Percentiles rank a stretch among this genome's conserved stretches.
Conservation (phyloP, 1,140 invertebrate species). For the Zaprionus ornatus region DNA sequence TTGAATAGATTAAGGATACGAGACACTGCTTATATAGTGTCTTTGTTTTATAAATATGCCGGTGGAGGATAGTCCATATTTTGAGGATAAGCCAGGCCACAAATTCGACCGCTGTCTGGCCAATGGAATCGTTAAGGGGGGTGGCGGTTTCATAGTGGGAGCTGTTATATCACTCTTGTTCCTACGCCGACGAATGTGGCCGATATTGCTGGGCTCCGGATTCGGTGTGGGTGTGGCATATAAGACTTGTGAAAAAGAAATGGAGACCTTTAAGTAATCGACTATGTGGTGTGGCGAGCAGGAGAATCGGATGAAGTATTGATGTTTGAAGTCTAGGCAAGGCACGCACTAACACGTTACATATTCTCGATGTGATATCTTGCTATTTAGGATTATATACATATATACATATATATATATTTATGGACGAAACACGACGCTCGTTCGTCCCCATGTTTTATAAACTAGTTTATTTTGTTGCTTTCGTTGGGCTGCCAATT, state of each 20-base stretch:
- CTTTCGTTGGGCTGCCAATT: constrained; percentile 58
- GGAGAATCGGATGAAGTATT: too few species aligned
- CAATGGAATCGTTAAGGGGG: constrained; percentile 87
- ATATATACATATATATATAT: neutral
- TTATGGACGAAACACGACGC: neutral
- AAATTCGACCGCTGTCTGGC: constrained; percentile 87
- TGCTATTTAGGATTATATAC: too few species aligned
- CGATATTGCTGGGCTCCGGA: constrained; percentile 88
- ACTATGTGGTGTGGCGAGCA: neutral
- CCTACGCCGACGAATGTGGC: constrained; percentile 88
- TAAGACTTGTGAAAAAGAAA: constrained; percentile 89
- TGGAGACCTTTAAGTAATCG: constrained; percentile 83
- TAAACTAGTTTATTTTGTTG: constrained; percentile 28
- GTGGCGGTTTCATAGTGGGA: constrained; percentile 88
- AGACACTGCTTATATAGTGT: neutral
- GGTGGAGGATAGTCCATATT: constrained; percentile 29
- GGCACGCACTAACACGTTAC: too few species aligned
- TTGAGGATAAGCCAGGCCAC: constrained; percentile 85
- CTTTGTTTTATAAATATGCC: constrained; percentile 24
- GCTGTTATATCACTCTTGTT: constrained; percentile 88
- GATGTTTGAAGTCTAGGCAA: too few species aligned
- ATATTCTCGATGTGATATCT: too few species aligned
- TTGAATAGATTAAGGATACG: neutral
- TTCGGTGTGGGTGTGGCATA: constrained; percentile 91
- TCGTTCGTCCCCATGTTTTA: neutral